Evolutionary conservation across 2,888 invertebrate genomes (phyloP), one percentile per base, ranked within the genome.

Genomic region (Tolmerus cingulatus): DNA sequence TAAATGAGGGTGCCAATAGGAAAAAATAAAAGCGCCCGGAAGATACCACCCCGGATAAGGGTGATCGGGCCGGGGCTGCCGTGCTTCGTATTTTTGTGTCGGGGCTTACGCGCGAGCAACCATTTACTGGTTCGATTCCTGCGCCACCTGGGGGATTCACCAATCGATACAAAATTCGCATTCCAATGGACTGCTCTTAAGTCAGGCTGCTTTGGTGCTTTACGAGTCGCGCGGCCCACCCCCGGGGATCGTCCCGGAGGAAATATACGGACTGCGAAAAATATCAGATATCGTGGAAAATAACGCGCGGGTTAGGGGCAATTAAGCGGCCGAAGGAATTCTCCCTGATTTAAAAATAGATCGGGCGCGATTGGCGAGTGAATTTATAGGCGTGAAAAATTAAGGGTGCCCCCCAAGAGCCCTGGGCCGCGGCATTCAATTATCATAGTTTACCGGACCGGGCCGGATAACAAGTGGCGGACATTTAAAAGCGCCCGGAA

Each of bases 91-190:
- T 37, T 84, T 84, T 46, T 19, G 85, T 85, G 87, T 87, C 46
- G 81, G 79, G 86, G 46, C 76, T 87, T 77, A 87, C 84, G 87
- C 87, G 82, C 84, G 84, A 87, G 77, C 84, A 84, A 23, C n/a
- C 74, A 81, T 87, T 87, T 87, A 87, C 82, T 87, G 81, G 87
- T 82, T 87, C 81, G 86, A 76, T 86, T 78, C 23, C 43, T 66
- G n/a, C 43, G 74, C 14, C 23, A 43, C 85, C 74, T 57, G 30
- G 74, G 82, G 46, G 74, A 43, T 74, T 27, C 85, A 43, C 43
- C 8, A 84, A 85, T 85, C 85, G 85, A 85, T 85, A 85, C 85
- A 74, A 85, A 74, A 85, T 46, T 74, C 74, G 85, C 43, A 85
- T 85, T 85, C 74, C 74, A 85, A 85, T 85, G 85, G 74, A 85